These are phyloP conservation scores for Julus scanicus DNA, from an alignment of 2,888 invertebrate genomes.

Conservation along the genomic window DNA sequence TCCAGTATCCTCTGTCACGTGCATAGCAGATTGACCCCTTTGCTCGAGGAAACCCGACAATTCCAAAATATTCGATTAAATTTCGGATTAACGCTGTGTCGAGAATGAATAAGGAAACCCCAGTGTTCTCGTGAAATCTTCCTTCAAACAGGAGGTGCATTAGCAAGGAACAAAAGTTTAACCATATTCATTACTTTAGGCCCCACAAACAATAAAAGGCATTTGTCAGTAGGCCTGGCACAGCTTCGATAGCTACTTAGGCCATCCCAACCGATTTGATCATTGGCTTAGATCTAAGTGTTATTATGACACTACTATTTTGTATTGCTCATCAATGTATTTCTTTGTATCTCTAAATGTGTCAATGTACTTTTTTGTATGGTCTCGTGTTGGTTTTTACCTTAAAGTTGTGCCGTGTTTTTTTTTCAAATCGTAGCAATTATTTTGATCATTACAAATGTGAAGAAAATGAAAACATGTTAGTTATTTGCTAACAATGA, in stretches of 20 bases:
- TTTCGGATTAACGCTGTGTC: constrained; percentile 14
- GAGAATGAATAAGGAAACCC: not conserved
- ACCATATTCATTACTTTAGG: constrained; percentile 24
- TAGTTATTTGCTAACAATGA: not conserved
- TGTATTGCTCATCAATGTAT: constrained; percentile 42
- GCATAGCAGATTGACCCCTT: not conserved
- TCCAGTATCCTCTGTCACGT: constrained; percentile 1
- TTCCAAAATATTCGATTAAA: not conserved
- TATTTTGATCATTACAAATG: not conserved
- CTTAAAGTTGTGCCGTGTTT: constrained; percentile 3
- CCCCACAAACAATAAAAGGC: not conserved
- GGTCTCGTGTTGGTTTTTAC: constrained; percentile 43
- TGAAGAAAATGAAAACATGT: not conserved
- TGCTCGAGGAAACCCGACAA: not conserved
- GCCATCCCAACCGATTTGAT: constrained; percentile 36
- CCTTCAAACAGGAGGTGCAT: constrained; percentile 1
- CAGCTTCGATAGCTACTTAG: constrained; percentile 35
- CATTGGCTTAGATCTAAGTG: constrained; percentile 37
- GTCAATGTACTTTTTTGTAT: constrained; percentile 30
- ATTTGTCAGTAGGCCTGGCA: not conserved
- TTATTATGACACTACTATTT: constrained; percentile 22
- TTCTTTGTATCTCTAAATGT: constrained; percentile 39
- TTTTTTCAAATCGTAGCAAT: constrained; percentile 9
- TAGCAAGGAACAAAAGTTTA: constrained; percentile 15
- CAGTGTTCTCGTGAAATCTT: not conserved